phyloP scores from a whole-genome alignment of 2,888 invertebrate genomes.

The Andrena fulva region DNA sequence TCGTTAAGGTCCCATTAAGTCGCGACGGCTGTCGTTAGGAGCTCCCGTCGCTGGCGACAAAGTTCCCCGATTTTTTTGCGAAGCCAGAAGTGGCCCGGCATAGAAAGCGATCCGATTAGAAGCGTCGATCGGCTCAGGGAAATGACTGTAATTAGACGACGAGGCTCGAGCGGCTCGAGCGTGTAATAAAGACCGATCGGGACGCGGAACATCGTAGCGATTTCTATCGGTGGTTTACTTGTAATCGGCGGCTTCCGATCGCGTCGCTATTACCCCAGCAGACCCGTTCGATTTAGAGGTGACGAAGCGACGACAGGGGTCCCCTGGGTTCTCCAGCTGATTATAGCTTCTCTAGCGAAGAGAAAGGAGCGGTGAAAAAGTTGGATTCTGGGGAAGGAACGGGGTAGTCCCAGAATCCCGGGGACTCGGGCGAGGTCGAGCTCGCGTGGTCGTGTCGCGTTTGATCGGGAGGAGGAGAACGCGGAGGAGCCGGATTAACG shows the following conservation, averaged over 20 bases:
- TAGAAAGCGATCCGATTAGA: conserved; percentile 7
- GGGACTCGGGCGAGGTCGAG: conserved; percentile 45
- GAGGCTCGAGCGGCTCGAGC: background rate
- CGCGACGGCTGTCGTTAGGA: conserved; percentile 7
- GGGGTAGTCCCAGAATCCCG: conserved; percentile 30
- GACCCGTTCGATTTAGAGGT: background rate
- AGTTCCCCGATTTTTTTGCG: conserved; percentile 46
- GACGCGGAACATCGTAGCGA: conserved; percentile 22
- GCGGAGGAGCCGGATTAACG: conserved; percentile 65
- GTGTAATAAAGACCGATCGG: conserved; percentile 4
- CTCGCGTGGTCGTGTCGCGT: conserved; percentile 50
- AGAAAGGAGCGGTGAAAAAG: background rate
- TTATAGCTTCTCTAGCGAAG: background rate
- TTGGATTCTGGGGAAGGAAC: background rate
- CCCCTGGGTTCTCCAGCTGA: no score
- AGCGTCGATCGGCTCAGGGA: conserved; percentile 2
- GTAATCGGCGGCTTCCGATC: conserved; percentile 34
- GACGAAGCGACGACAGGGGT: no score
- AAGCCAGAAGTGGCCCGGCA: conserved; percentile 7
- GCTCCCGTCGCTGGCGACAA: conserved; percentile 30
- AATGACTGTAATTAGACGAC: conserved; percentile 40
- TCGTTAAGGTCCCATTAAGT: conserved; percentile 54
- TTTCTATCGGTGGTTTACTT: background rate
- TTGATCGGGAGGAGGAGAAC: conserved; percentile 29
- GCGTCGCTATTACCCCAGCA: background rate